Percentiles rank a stretch among this genome's conserved stretches.
Conservation (phyloP, 2,888 invertebrate genomes). For the Dorcus hopei region DNA sequence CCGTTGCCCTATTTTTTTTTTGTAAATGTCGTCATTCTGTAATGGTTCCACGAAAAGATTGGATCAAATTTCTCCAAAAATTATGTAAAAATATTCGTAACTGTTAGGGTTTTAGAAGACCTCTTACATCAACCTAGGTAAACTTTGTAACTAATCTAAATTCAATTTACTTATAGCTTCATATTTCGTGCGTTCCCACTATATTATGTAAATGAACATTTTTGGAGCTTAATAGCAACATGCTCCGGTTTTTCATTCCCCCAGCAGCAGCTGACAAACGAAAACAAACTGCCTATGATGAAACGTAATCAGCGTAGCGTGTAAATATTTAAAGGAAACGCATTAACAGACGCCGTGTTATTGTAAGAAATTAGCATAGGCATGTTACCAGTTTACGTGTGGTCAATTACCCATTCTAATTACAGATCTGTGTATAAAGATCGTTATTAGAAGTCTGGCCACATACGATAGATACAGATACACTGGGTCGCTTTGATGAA, state of each 20-base stretch:
- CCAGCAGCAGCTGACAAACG: not conserved
- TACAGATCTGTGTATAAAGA: conserved; percentile 4
- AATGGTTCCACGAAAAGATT: no score
- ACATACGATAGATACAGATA: not conserved
- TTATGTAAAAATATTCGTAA: no score
- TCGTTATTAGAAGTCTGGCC: not conserved
- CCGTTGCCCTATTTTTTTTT: no score
- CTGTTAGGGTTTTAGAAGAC: no score
- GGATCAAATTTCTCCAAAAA: no score
- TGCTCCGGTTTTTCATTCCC: not conserved
- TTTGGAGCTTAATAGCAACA: no score
- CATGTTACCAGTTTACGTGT: conserved; percentile 7
- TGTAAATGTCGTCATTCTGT: no score
- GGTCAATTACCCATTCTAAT: conserved; percentile 15
- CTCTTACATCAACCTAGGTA: no score
- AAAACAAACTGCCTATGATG: not conserved
- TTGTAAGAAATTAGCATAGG: conserved; percentile 11
- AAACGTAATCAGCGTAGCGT: not conserved
- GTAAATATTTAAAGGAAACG: conserved; percentile 13
- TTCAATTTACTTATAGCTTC: no score
- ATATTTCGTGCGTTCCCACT: no score
- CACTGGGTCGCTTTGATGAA: conserved; percentile 7
- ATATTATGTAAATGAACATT: no score
- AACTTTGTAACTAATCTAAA: no score
- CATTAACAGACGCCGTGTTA: conserved; percentile 8